Evolutionary conservation across 2,797 vertebrate genomes (phyloP).

Genomic region (Microchirus variegatus): DNA sequence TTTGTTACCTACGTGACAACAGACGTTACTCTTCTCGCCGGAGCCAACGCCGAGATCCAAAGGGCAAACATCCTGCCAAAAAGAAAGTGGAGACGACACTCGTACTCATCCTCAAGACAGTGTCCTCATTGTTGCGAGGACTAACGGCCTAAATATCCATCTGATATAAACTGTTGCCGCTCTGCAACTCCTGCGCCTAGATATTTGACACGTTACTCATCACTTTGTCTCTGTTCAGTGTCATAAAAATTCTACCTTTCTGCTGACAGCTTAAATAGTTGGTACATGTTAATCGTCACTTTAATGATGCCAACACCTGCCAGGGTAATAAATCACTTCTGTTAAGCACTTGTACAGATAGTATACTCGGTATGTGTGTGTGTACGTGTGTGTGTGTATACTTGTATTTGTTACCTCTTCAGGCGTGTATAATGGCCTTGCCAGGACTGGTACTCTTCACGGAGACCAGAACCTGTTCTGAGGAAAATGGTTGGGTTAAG

Average conservation of each 20-base stretch:
- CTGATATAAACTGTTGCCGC: conserved; percentile 2
- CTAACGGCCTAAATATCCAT: conserved; percentile 26
- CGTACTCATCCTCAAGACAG: conserved; percentile 31
- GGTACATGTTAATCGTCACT: conserved; percentile 38
- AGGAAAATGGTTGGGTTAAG: too few species aligned
- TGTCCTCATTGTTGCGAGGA: conserved; percentile 36
- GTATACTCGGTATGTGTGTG: conserved; percentile 19
- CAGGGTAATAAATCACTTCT: conserved; percentile 49
- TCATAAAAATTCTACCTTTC: conserved; percentile 14
- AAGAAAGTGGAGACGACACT: conserved; percentile 35
- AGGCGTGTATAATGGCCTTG: too few species aligned
- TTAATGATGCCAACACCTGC: conserved; percentile 31
- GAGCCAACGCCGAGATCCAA: conserved; percentile 14
- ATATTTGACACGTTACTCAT: background rate
- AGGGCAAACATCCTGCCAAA: conserved; percentile 14
- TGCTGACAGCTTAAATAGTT: conserved; percentile 12
- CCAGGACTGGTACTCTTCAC: too few species aligned
- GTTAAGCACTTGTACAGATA: conserved; percentile 49
- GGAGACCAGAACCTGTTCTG: too few species aligned
- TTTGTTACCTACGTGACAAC: conserved; percentile 16
- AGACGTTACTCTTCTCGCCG: conserved; percentile 6
- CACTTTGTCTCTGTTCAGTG: background rate
- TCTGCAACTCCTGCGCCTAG: background rate
- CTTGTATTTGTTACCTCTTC: too few species aligned
- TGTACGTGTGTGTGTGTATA: background rate